Conservation (phyloP, 2,888 invertebrate species). For the Aspidiotus rigidus region DNA sequence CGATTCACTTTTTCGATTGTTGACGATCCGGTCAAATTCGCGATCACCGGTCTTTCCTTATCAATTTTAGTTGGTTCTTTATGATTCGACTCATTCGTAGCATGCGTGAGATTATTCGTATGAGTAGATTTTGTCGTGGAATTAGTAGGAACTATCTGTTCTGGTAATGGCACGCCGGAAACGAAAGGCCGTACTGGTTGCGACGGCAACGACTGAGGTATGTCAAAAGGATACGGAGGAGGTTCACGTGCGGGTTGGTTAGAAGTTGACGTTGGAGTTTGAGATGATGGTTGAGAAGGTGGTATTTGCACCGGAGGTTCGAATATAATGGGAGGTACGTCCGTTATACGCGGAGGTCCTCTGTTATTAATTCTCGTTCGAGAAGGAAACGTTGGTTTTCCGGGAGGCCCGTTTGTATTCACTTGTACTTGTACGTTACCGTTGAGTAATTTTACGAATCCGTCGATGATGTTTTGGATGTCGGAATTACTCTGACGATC, state of each 20-base stretch:
- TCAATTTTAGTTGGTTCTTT: conserved; percentile 13
- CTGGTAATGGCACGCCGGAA: conserved; percentile 63
- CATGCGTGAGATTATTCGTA: background rate
- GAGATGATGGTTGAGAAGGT: conserved; percentile 40
- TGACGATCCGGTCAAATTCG: conserved; percentile 8
- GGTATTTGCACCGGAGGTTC: conserved; percentile 53
- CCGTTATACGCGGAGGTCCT: conserved; percentile 77
- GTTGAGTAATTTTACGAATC: conserved; percentile 76
- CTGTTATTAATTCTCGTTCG: conserved; percentile 77
- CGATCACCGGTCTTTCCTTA: background rate
- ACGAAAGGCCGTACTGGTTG: conserved; percentile 51
- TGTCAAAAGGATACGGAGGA: conserved; percentile 62
- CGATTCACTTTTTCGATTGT: conserved; percentile 27
- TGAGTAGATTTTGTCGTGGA: conserved; percentile 2
- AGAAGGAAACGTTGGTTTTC: conserved; percentile 56
- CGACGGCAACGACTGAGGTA: conserved; percentile 50
- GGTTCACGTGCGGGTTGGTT: conserved; percentile 44
- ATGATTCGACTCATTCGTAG: background rate
- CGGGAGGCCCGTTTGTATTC: conserved; percentile 39
- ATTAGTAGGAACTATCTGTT: conserved; percentile 57
- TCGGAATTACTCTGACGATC: conserved; percentile 55
- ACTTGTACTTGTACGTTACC: conserved; percentile 69
- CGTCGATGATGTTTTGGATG: conserved; percentile 82
- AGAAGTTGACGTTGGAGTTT: conserved; percentile 39
- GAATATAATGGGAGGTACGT: conserved; percentile 60